These are phyloP conservation scores for Cirrhinus molitorella DNA, from an alignment of 2,797 vertebrate species.

Conservation along the genomic window DNA sequence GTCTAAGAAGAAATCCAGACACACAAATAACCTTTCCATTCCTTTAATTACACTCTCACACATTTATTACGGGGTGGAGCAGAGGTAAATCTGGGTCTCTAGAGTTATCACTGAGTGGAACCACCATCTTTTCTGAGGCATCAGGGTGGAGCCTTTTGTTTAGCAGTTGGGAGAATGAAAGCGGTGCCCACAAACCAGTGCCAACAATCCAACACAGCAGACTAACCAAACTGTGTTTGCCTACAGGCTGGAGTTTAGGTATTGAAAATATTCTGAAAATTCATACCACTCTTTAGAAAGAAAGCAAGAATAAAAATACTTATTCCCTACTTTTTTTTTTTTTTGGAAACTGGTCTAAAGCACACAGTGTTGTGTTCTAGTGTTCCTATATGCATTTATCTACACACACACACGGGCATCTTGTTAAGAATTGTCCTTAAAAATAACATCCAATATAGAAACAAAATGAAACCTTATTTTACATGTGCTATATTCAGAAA, in stretches of 20 bases:
- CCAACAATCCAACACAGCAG: slow-evolving; percentile 27
- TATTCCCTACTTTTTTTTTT: background rate
- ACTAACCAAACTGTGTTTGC: slow-evolving; percentile 15
- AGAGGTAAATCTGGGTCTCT: slow-evolving; percentile 1
- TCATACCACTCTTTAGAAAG: background rate
- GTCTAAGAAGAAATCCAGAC: slow-evolving; percentile 2
- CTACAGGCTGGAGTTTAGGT: slow-evolving; percentile 28
- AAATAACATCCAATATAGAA: background rate
- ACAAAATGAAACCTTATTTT: background rate
- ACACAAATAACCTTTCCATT: background rate
- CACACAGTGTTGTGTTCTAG: background rate
- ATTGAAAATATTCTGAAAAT: slow-evolving; percentile 25
- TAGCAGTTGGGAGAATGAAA: slow-evolving; percentile 38
- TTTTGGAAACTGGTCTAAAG: background rate
- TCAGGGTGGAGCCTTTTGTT: background rate
- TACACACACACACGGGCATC: too few relatives aligned
- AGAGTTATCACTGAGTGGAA: slow-evolving; percentile 31
- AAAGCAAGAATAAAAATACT: background rate
- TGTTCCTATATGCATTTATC: background rate
- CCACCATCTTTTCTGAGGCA: slow-evolving; percentile 34
- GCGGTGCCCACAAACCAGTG: slow-evolving; percentile 16
- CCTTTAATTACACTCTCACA: slow-evolving; percentile 14
- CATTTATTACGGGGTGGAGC: slow-evolving; percentile 1
- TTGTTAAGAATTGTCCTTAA: background rate
- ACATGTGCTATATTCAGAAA: background rate